Percentiles rank a stretch among this genome's conserved stretches.
Conservation (phyloP, 2,888 invertebrate species). For the Colostygia pectinataria region DNA sequence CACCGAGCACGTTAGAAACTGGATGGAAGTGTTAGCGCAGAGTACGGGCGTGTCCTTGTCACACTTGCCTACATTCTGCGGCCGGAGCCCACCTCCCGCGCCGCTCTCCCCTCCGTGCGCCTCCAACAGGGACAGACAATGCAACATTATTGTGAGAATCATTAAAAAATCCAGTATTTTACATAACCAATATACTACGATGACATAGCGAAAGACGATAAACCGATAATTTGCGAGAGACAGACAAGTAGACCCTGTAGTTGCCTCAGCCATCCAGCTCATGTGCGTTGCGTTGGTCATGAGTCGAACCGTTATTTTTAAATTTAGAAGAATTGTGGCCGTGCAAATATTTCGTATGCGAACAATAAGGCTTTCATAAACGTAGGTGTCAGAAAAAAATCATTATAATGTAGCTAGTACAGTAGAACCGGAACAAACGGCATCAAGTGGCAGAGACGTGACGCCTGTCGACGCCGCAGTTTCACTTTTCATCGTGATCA, state of each 20-base stretch:
- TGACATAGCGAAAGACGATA: not conserved
- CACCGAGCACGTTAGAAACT: slow-evolving; percentile 79
- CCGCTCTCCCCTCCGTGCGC: slow-evolving; percentile 53
- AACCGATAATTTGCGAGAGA: not conserved
- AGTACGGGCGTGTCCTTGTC: slow-evolving; percentile 83
- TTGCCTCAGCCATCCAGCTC: not conserved
- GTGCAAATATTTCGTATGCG: slow-evolving; percentile 21
- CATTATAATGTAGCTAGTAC: slow-evolving; percentile 50
- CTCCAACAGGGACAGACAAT: slow-evolving; percentile 73
- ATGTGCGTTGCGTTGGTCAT: not conserved
- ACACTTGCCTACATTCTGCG: slow-evolving; percentile 82
- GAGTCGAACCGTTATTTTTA: not conserved
- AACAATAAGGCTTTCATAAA: slow-evolving; percentile 41
- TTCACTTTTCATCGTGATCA: slow-evolving; percentile 80
- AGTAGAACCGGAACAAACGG: slow-evolving; percentile 73
- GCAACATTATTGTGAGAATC: slow-evolving; percentile 64
- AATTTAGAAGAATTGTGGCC: slow-evolving; percentile 29
- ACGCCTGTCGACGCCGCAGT: slow-evolving; percentile 69
- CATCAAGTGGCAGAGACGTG: slow-evolving; percentile 68
- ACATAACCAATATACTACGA: slow-evolving; percentile 39
- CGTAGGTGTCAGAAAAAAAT: slow-evolving; percentile 24
- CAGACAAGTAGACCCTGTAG: not conserved
- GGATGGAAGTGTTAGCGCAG: slow-evolving; percentile 80
- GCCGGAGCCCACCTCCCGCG: slow-evolving; percentile 65
- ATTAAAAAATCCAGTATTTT: slow-evolving; percentile 61